phyloP scores from a whole-genome alignment of 2,888 invertebrate species.

The Ischnura elegans region DNA sequence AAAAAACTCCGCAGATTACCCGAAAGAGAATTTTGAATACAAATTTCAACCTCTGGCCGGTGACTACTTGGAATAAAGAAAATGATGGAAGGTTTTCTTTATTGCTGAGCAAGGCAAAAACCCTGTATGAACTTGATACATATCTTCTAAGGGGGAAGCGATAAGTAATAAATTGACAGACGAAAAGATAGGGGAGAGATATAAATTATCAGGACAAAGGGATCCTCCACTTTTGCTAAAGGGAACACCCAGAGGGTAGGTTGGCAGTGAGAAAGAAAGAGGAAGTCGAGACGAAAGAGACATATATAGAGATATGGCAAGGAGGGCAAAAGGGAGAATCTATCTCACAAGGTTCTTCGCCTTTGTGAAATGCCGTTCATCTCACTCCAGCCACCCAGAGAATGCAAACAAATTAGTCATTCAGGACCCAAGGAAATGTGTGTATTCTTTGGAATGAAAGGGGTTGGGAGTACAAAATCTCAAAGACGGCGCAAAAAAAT shows the following conservation, averaged over 20 bases:
- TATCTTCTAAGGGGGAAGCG: background rate
- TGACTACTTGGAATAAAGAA: no score
- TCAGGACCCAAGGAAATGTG: background rate
- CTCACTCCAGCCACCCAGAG: background rate
- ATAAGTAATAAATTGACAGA: constrained; percentile 18
- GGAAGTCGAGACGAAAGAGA: background rate
- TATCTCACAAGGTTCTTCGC: background rate
- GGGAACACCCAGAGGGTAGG: background rate
- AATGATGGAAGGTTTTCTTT: background rate
- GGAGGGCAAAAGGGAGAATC: background rate
- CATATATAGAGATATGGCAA: background rate
- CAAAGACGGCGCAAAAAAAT: background rate
- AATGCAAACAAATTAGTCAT: constrained; percentile 4
- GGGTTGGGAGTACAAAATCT: background rate
- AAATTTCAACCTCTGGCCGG: no score
- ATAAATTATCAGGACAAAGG: background rate
- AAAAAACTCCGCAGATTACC: no score
- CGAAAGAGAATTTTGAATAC: no score
- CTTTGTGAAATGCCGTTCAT: background rate
- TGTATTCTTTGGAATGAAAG: background rate
- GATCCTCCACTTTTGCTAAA: background rate
- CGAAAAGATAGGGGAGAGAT: background rate
- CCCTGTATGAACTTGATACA: background rate
- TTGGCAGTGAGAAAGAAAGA: background rate
- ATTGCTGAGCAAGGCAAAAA: background rate